These are phyloP conservation scores for Montipora capricornis DNA, from an alignment of 64 coral and sea anemone species.

Conservation along the genomic window DNA sequence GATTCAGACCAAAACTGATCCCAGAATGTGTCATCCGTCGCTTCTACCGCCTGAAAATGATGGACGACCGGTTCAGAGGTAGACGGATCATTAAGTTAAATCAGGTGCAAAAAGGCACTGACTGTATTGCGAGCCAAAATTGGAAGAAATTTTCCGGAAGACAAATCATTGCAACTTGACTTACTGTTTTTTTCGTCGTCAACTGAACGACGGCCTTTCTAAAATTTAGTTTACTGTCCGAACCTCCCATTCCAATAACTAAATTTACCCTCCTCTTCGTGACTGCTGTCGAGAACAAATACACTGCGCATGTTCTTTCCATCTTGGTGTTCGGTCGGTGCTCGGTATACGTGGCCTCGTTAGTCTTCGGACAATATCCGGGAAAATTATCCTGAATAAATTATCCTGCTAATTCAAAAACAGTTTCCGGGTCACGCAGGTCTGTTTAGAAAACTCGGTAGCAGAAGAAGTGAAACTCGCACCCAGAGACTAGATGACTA, in stretches of 20 bases:
- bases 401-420: neutral
- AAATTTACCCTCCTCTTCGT: slow-evolving; percentile 44
- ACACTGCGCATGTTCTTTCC: slow-evolving; percentile 28
- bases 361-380: slow-evolving; percentile 1
- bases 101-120: slow-evolving; percentile 15
- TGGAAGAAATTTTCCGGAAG: neutral
- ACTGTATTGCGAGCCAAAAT: neutral
- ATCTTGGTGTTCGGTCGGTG: neutral
- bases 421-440: slow-evolving; percentile 24
- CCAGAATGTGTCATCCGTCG: slow-evolving; percentile 96
- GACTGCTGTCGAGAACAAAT: too few relatives aligned
- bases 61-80: neutral
- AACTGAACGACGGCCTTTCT: slow-evolving; percentile 99
- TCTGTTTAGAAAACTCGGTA: neutral
- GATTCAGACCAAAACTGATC: slow-evolving; percentile 99
- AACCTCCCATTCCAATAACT: slow-evolving; percentile 83
- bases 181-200: slow-evolving; percentile 97
- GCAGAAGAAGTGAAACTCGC: neutral
- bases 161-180: slow-evolving; percentile 10
- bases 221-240: slow-evolving; percentile 98
- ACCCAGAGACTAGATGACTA: neutral
- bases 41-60: slow-evolving; percentile 91
- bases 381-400: neutral
- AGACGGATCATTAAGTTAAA: neutral
- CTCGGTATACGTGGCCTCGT: neutral